Evolutionary conservation across 2,888 invertebrate genomes (phyloP).

Genomic region (Zelleria hepariella): DNA sequence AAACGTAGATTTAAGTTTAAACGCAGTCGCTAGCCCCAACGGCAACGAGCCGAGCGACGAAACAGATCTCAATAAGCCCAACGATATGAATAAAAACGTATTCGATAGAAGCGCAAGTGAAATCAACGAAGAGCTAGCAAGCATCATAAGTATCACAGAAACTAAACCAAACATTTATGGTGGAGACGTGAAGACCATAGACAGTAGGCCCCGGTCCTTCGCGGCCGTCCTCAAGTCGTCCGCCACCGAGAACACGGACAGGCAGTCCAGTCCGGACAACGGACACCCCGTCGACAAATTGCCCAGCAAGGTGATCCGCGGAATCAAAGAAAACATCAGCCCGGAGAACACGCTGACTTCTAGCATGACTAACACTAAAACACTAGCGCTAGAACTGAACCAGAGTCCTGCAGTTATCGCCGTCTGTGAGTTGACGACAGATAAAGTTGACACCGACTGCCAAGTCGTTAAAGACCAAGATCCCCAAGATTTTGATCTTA

Average conservation of each 20-base stretch:
- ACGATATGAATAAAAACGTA: constrained; percentile 44
- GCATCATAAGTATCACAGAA: too few species aligned
- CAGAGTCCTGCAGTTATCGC: constrained; percentile 29
- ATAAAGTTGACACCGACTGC: constrained; percentile 8
- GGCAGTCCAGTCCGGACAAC: constrained; percentile 48
- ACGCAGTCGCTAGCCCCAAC: constrained; percentile 32
- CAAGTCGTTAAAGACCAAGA: constrained; percentile 10
- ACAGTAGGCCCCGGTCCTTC: constrained; percentile 50
- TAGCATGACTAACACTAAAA: constrained; percentile 51
- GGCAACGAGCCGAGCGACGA: constrained; percentile 35
- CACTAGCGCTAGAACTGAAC: constrained; percentile 44
- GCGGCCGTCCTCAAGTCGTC: constrained; percentile 60
- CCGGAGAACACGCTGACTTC: constrained; percentile 72
- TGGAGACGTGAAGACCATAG: constrained; percentile 29
- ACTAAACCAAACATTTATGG: constrained; percentile 16
- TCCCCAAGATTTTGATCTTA: neutral
- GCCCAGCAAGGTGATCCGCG: constrained; percentile 69
- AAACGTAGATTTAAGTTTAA: constrained; percentile 64
- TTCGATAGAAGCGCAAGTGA: too few species aligned
- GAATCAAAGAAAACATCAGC: constrained; percentile 75
- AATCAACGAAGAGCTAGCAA: too few species aligned
- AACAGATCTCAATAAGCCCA: constrained; percentile 57
- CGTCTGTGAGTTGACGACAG: constrained; percentile 29
- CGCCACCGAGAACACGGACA: constrained; percentile 58
- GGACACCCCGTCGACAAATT: constrained; percentile 62